Percentiles rank a stretch among this genome's conserved stretches.
Evolutionary conservation across 2,888 invertebrate species (phyloP).

Genomic region (Sphecodes monilicornis): DNA sequence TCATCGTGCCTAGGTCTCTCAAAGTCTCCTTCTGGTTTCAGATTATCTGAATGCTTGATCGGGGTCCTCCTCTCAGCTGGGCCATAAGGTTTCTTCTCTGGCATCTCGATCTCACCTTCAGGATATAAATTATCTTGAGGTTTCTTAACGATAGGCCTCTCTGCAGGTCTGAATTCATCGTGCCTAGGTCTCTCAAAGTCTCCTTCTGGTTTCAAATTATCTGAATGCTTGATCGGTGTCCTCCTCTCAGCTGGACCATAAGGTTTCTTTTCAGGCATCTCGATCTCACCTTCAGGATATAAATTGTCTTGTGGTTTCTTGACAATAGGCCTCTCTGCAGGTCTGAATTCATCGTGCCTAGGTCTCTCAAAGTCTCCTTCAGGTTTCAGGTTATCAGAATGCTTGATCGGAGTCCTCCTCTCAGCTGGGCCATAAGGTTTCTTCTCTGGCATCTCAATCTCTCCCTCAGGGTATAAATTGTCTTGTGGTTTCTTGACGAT

Average conservation of each 20-base stretch:
- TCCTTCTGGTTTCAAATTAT: constrained; percentile 84
- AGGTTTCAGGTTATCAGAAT: constrained; percentile 75
- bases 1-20: neutral
- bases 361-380: constrained; percentile 86
- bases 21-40: neutral
- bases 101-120: constrained; percentile 86
- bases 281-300: constrained; percentile 84
- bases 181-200: constrained; percentile 42
- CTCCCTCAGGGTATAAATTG: constrained; percentile 85
- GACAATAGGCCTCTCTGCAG: constrained; percentile 86
- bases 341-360: constrained; percentile 80
- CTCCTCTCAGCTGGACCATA: constrained; percentile 85
- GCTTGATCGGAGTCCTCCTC: constrained; percentile 85
- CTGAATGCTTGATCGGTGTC: constrained; percentile 85
- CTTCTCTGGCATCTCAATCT: constrained; percentile 84
- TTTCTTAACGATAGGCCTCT: constrained; percentile 78
- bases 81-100: constrained; percentile 57
- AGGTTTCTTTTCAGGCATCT: constrained; percentile 24
- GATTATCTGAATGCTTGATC: neutral
- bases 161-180: constrained; percentile 21
- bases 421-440: constrained; percentile 68
- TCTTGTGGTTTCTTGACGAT: neutral
- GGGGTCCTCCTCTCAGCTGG: constrained; percentile 78
- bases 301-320: constrained; percentile 80
- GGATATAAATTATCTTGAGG: constrained; percentile 88